Percentiles rank a stretch among this genome's conserved stretches.
phyloP scores from a whole-genome alignment of 2,797 vertebrate species.

The Hemitrygon akajei region DNA sequence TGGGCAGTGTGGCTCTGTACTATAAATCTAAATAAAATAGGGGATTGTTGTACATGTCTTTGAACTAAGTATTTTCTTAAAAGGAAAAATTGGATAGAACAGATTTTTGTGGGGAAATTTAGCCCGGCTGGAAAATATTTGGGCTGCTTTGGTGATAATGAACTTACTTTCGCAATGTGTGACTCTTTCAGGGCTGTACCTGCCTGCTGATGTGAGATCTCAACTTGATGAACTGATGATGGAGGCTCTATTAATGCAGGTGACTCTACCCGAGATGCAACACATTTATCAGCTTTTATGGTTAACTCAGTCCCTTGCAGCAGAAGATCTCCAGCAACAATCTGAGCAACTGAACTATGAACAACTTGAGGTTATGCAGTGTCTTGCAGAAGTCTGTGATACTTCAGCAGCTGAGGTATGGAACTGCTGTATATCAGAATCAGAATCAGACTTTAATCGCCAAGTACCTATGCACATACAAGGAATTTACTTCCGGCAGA shows the following conservation, averaged over 20 bases:
- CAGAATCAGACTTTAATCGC: too few species aligned
- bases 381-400: not conserved
- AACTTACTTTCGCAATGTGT: constrained; percentile 23
- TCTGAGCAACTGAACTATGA: constrained; percentile 2
- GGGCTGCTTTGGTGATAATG: too few species aligned
- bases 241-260: constrained; percentile 92
- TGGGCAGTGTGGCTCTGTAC: too few species aligned
- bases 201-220: constrained; percentile 51
- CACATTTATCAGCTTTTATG: constrained; percentile 81
- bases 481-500: too few species aligned
- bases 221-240: constrained; percentile 89
- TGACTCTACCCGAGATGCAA: constrained; percentile 88
- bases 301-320: constrained; percentile 59
- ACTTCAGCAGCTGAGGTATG: constrained; percentile 3
- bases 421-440: not conserved
- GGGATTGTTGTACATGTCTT: not conserved
- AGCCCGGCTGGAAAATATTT: not conserved
- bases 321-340: not conserved
- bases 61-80: not conserved
- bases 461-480: too few species aligned
- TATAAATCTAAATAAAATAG: too few species aligned
- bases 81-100: not conserved
- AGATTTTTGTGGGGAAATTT: not conserved
- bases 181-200: constrained; percentile 52
- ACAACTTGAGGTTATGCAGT: constrained; percentile 21